Percentiles rank a stretch among this genome's conserved stretches.
These are phyloP conservation scores for Menidia beryllina DNA, from an alignment of 2,113 vertebrate species.

Conservation along the genomic window DNA sequence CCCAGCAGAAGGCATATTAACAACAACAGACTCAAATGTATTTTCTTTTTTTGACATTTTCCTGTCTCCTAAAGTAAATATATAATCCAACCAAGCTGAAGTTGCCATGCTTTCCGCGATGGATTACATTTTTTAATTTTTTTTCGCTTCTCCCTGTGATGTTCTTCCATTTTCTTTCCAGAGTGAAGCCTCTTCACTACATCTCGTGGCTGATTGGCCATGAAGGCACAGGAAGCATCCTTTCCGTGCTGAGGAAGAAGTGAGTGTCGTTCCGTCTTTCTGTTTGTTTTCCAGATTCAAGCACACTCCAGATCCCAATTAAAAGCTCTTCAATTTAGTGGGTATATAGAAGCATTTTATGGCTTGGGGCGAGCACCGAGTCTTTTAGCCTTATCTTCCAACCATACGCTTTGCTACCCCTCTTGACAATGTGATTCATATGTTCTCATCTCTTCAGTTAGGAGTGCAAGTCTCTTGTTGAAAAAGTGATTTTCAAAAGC, in stretches of 20 bases:
- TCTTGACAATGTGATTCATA: conserved; percentile 59
- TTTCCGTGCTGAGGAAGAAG: conserved; percentile 94
- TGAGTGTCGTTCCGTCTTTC: conserved; percentile 78
- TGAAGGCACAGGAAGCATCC: conserved; percentile 96
- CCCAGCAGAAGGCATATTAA: background rate
- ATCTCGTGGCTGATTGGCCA: conserved; percentile 98
- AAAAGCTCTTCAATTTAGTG: conserved; percentile 63
- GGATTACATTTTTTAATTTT: conserved; percentile 30
- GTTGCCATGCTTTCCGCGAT: conserved; percentile 23
- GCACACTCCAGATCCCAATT: conserved; percentile 65
- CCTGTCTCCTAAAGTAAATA: conserved; percentile 40
- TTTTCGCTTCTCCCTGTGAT: conserved; percentile 47
- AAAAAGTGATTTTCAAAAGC: conserved; percentile 52
- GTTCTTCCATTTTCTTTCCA: conserved; percentile 62
- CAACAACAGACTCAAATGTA: background rate
- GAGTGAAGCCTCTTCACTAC: conserved; percentile 97
- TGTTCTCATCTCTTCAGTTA: conserved; percentile 42
- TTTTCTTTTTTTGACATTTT: conserved; percentile 31
- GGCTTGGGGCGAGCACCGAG: conserved; percentile 17
- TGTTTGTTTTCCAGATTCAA: conserved; percentile 62
- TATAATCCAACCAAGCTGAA: conserved; percentile 25
- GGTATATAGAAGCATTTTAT: conserved; percentile 37
- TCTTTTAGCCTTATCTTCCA: conserved; percentile 46
- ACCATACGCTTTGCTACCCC: conserved; percentile 37
- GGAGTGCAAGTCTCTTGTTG: conserved; percentile 58